A percentile compares a stretch with the other conserved stretches of the same genome.
Conservation (phyloP, 2,113 vertebrate genomes). For the Corvus cornix region DNA sequence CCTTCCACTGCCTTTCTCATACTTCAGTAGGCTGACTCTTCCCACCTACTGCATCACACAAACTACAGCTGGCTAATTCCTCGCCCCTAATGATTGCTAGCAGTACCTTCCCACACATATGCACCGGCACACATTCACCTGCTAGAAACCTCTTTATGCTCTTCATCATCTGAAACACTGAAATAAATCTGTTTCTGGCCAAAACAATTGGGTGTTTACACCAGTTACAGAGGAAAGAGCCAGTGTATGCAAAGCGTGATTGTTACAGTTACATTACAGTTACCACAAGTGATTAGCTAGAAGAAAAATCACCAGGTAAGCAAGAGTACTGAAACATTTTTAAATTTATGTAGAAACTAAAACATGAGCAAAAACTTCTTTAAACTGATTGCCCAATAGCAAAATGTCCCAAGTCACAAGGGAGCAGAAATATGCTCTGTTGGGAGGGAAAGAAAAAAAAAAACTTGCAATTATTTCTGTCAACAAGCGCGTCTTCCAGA, state of each 20-base stretch:
- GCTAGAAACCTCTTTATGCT: not conserved
- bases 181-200: not conserved
- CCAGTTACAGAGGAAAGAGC: not conserved
- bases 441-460: not conserved
- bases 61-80: constrained; percentile 10
- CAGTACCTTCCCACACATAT: not conserved
- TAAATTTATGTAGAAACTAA: not conserved
- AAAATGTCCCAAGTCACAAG: not conserved
- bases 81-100: not conserved
- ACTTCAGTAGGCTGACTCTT: not conserved
- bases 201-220: not conserved
- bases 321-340: not conserved
- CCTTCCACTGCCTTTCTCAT: constrained; percentile 4
- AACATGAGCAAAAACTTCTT: not conserved
- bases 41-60: not conserved
- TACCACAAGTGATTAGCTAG: not conserved
- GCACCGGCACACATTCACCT: not conserved
- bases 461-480: not conserved
- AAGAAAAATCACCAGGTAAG: not conserved
- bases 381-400: not conserved
- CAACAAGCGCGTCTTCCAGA: not conserved
- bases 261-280: not conserved
- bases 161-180: not conserved
- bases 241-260: not conserved
- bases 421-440: not conserved